phyloP scores from a whole-genome alignment of 2,113 vertebrate genomes.

The Amblyornis subalaris region DNA sequence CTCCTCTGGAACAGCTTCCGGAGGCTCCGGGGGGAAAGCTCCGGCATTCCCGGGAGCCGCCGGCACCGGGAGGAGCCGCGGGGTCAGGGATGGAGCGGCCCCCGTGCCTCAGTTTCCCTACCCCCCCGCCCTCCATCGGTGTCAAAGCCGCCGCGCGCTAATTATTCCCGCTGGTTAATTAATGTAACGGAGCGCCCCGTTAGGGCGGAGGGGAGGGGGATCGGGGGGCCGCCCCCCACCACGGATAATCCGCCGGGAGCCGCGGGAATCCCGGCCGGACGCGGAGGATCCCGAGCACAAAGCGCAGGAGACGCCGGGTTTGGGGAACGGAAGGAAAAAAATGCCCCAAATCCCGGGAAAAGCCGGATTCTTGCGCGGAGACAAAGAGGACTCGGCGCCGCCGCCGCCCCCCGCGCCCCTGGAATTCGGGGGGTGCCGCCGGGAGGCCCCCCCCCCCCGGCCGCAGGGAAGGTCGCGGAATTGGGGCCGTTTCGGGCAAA shows the following conservation, averaged over 20 bases:
- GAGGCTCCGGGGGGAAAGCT: not conserved
- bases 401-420: not conserved
- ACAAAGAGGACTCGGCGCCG: not conserved
- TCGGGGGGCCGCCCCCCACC: not conserved
- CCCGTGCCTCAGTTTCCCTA: not conserved
- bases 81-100: not conserved
- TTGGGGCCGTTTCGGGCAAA: not conserved
- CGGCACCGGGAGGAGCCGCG: not conserved
- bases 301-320: not conserved
- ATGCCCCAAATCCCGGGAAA: no score
- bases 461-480: not conserved
- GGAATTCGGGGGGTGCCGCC: not conserved
- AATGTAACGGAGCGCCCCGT: not conserved
- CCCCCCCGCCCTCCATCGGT: not conserved
- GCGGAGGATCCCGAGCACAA: not conserved
- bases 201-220: not conserved
- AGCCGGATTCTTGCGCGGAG: not conserved
- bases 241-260: not conserved
- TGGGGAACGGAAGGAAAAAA: not conserved
- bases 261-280: not conserved
- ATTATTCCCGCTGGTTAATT: not conserved
- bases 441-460: not conserved
- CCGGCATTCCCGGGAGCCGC: not conserved
- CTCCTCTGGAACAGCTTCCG: not conserved
- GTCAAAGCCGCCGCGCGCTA: not conserved